Conservation (phyloP, 1,140 invertebrate species). For the Drosophila takahashii region DNA sequence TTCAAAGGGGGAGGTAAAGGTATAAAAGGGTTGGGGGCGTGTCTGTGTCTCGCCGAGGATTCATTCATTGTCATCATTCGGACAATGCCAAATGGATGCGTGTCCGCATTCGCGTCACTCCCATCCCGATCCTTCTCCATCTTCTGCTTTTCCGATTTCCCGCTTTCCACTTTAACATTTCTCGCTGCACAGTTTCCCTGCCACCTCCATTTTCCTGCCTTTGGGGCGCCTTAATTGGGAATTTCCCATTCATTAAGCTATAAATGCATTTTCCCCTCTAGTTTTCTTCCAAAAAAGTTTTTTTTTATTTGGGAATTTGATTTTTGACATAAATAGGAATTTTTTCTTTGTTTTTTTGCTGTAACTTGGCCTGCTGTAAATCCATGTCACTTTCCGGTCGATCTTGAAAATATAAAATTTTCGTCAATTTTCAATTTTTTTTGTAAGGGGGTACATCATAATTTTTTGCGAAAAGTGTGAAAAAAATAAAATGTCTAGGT, state of each 20-base stretch:
- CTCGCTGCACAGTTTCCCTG: not conserved
- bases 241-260: constrained; percentile 60
- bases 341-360: no score
- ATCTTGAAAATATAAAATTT: no score
- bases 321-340: no score
- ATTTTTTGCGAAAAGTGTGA: no score
- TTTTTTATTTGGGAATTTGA: no score
- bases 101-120: constrained; percentile 26
- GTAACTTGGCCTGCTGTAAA: no score
- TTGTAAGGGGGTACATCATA: no score
- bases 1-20: not conserved
- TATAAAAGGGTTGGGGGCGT: not conserved
- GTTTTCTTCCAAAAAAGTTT: not conserved
- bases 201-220: constrained; percentile 9
- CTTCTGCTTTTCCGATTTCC: no score
- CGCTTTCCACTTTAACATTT: constrained; percentile 25
- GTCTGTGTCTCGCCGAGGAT: constrained; percentile 38
- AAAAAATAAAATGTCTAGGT: no score
- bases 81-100: constrained; percentile 51
- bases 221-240: constrained; percentile 67
- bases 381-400: no score
- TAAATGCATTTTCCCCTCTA: constrained; percentile 7
- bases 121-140: not conserved
- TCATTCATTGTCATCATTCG: constrained; percentile 71
- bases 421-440: no score